Evolutionary conservation across 2,113 vertebrate species (phyloP).

Genomic region (Mormyrus lacerda): DNA sequence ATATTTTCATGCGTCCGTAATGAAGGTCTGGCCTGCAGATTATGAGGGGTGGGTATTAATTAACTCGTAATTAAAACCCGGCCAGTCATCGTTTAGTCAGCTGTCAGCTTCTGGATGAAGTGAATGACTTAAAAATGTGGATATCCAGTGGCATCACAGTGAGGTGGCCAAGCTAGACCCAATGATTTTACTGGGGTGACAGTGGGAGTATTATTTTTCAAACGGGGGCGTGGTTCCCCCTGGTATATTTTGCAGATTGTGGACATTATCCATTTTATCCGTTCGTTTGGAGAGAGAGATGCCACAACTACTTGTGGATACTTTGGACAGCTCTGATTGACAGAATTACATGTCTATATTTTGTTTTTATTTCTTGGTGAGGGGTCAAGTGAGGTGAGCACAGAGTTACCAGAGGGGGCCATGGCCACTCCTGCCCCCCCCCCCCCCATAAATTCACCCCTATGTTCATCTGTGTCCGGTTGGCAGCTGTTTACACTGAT

Average conservation of each 20-base stretch:
- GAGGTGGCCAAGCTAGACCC: neutral
- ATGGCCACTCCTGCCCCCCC: neutral
- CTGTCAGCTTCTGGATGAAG: neutral
- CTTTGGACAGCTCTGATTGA: neutral
- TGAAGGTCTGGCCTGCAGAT: conserved; percentile 46
- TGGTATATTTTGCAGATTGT: neutral
- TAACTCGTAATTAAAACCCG: neutral
- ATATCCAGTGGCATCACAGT: neutral
- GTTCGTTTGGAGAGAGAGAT: neutral
- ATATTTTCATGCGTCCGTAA: conserved; percentile 54
- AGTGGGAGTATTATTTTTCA: neutral
- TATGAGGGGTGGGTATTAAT: conserved; percentile 22
- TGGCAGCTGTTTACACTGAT: neutral
- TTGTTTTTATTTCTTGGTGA: neutral
- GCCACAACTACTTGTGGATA: neutral
- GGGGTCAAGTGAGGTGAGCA: neutral
- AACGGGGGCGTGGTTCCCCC: neutral
- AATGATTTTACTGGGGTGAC: neutral
- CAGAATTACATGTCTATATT: neutral
- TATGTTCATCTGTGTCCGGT: neutral
- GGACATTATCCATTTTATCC: neutral
- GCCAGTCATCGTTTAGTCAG: neutral
- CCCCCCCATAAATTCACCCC: neutral
- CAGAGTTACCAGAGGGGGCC: neutral
- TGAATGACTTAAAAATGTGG: conserved; percentile 5